phyloP scores from a whole-genome alignment of 1,140 invertebrate species.

The Brachionus rubens region DNA sequence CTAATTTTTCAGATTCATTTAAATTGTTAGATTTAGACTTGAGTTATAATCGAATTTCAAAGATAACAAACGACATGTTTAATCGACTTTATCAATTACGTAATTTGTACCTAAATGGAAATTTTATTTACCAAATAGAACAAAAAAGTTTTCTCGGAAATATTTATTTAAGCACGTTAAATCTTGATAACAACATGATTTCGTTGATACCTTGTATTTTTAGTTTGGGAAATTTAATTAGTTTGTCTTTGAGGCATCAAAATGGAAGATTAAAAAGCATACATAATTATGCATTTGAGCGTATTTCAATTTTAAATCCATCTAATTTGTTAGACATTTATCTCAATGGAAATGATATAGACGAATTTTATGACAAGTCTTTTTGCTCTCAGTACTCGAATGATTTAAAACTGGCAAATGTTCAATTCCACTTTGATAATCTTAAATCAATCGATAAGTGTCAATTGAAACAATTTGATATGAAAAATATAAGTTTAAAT shows the following conservation, averaged over 20 bases:
- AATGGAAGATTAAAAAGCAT: not conserved
- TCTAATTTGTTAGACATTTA: not conserved
- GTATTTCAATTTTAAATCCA: not conserved
- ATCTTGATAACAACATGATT: not conserved
- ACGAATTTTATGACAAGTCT: not conserved
- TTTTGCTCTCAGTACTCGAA: conserved; percentile 1
- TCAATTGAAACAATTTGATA: not conserved
- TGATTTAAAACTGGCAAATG: not conserved
- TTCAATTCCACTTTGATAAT: not conserved
- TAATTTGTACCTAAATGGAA: not conserved
- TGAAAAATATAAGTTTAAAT: not conserved
- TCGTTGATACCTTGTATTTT: not conserved
- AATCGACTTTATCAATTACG: not conserved
- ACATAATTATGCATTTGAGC: conserved; percentile 1
- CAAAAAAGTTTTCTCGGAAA: not conserved
- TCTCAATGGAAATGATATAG: not conserved
- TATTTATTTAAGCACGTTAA: not conserved
- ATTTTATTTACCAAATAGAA: not conserved
- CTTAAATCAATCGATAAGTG: not conserved
- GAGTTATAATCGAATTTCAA: not conserved
- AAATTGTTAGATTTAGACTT: not conserved
- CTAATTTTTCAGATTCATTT: not conserved
- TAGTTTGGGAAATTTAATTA: not conserved
- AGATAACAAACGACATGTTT: not conserved
- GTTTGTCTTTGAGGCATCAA: not conserved